Evolutionary conservation across 2,888 invertebrate species (phyloP).

Genomic region (Mantis religiosa): DNA sequence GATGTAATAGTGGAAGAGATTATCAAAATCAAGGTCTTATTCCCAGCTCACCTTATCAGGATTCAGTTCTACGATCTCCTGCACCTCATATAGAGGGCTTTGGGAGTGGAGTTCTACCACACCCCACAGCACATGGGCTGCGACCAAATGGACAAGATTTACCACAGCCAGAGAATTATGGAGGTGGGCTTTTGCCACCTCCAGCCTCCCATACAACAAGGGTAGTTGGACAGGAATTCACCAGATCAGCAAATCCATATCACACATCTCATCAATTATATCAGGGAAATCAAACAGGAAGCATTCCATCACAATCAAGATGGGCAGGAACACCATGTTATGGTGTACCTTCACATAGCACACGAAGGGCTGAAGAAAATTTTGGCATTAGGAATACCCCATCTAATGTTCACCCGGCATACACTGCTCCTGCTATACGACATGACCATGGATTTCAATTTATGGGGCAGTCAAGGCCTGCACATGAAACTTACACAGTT

Average conservation of each 20-base stretch:
- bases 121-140: not conserved
- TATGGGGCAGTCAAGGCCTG: not conserved
- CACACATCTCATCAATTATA: not conserved
- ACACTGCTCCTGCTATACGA: not conserved
- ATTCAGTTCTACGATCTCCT: not conserved
- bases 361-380: not conserved
- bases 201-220: not conserved
- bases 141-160: not conserved
- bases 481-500: not conserved
- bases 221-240: not conserved
- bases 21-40: not conserved
- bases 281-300: not conserved
- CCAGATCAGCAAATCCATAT: not conserved
- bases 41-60: not conserved
- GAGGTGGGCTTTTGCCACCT: not conserved
- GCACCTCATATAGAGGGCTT: not conserved
- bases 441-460: not conserved
- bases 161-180: not conserved
- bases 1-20: not conserved
- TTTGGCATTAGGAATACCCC: not conserved
- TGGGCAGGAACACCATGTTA: slow-evolving; percentile 10
- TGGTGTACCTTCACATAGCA: not conserved
- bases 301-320: not conserved
- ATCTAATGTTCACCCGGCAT: not conserved
- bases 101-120: not conserved